Conservation (phyloP, 1,140 invertebrate genomes). For the Agrilus planipennis region DNA sequence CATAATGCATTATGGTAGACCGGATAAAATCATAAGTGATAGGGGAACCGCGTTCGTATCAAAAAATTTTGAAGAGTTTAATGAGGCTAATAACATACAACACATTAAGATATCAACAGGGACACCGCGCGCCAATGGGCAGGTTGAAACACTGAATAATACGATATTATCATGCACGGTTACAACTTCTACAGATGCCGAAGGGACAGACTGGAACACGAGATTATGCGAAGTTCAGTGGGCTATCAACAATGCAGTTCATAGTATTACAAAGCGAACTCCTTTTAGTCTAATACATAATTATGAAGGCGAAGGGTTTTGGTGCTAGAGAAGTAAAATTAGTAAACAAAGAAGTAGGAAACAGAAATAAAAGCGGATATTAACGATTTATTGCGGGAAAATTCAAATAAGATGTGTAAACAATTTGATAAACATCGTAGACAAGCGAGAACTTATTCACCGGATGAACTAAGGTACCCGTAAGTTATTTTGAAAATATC, state of each 20-base stretch:
- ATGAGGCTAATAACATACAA: slow-evolving; percentile 12
- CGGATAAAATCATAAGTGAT: slow-evolving; percentile 19
- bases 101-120: slow-evolving; percentile 15
- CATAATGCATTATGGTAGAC: slow-evolving; percentile 14
- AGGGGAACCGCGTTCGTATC: slow-evolving; percentile 18
- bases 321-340: slow-evolving; percentile 3
- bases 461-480: too few relatives aligned
- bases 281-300: slow-evolving; percentile 6
- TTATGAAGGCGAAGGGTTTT: slow-evolving; percentile 6
- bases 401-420: too few relatives aligned
- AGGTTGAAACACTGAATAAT: slow-evolving; percentile 19
- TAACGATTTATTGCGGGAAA: too few relatives aligned
- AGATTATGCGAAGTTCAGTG: slow-evolving; percentile 11
- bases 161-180: slow-evolving; percentile 7
- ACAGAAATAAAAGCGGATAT: too few relatives aligned
- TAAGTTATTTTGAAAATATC: too few relatives aligned
- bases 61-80: slow-evolving; percentile 16
- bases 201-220: slow-evolving; percentile 8
- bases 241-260: slow-evolving; percentile 11
- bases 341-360: too few relatives aligned
- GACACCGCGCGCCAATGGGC: slow-evolving; percentile 25
- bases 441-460: too few relatives aligned
- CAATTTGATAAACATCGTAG: too few relatives aligned
- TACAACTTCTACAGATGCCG: not conserved
- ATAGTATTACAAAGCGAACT: slow-evolving; percentile 10